Evolutionary conservation across 2,888 invertebrate species (phyloP).

Genomic region (Cotesia congregata): DNA sequence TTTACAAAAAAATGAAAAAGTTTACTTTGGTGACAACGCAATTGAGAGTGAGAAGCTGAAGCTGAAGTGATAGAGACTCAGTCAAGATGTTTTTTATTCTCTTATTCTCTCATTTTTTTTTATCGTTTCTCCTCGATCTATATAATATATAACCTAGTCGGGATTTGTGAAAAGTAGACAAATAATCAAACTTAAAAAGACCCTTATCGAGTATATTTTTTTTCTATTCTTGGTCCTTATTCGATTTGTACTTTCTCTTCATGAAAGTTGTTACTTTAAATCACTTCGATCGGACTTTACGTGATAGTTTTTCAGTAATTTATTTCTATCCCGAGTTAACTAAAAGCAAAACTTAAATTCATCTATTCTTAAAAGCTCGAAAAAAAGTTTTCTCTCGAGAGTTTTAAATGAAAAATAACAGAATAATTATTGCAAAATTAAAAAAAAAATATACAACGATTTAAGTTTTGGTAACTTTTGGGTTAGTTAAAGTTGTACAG

Average conservation of each 20-base stretch:
- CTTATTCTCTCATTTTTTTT: neutral
- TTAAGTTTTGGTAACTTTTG: too few species aligned
- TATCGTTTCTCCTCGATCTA: neutral
- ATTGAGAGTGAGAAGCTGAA: too few species aligned
- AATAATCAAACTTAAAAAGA: constrained; percentile 5
- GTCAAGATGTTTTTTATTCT: too few species aligned
- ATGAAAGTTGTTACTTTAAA: constrained; percentile 3
- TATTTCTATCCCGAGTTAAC: neutral
- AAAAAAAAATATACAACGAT: too few species aligned
- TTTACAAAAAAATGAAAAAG: neutral
- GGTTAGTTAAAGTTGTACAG: too few species aligned
- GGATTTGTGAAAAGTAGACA: constrained; percentile 5
- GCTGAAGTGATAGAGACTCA: too few species aligned
- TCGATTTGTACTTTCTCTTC: constrained; percentile 3
- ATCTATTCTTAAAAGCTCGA: neutral
- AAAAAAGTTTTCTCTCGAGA: neutral
- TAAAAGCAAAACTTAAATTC: neutral
- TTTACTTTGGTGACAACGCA: neutral
- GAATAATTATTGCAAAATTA: neutral
- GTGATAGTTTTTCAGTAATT: neutral
- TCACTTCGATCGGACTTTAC: neutral
- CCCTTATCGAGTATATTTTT: neutral
- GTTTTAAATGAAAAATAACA: neutral
- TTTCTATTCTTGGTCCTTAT: neutral
- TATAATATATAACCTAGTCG: neutral